Evolutionary conservation across 1,140 invertebrate species (phyloP).

Genomic region (Latrodectus geometricus): DNA sequence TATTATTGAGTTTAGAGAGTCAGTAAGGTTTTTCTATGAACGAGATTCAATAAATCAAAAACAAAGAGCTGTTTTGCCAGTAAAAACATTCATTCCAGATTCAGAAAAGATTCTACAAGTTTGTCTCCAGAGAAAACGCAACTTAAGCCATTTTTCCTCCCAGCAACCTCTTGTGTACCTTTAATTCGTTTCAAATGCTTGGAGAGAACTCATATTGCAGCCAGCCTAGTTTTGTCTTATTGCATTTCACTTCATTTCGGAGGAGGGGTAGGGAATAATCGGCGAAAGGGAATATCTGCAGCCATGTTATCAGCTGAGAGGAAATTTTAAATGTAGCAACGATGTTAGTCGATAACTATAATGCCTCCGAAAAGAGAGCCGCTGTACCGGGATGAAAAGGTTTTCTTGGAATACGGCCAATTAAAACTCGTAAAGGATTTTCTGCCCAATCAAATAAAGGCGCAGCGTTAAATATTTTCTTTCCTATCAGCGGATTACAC

Average conservation of each 20-base stretch:
- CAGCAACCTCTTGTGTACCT: neutral
- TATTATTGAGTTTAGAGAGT: no score
- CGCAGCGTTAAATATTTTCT: neutral
- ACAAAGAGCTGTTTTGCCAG: no score
- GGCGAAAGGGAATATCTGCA: constrained; percentile 19
- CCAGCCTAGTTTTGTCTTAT: constrained; percentile 50
- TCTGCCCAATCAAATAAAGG: neutral
- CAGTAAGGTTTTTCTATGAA: no score
- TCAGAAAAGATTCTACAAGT: no score
- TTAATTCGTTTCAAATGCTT: constrained; percentile 52
- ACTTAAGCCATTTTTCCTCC: constrained; percentile 15
- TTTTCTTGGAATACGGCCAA: constrained; percentile 17
- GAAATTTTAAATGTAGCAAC: constrained; percentile 44
- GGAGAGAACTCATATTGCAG: constrained; percentile 21
- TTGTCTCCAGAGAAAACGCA: neutral
- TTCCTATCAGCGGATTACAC: no score
- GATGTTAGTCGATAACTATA: constrained; percentile 17
- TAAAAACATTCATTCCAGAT: no score
- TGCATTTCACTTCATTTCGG: constrained; percentile 17
- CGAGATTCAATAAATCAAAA: no score
- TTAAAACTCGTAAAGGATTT: constrained; percentile 8
- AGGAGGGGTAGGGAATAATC: constrained; percentile 25
- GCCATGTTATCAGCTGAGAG: neutral
- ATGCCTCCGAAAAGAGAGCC: constrained; percentile 1
- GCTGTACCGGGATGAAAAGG: constrained; percentile 4